These are phyloP conservation scores for Clarias pachynema DNA, from an alignment of 2,797 vertebrate genomes.

Conservation along the genomic window DNA sequence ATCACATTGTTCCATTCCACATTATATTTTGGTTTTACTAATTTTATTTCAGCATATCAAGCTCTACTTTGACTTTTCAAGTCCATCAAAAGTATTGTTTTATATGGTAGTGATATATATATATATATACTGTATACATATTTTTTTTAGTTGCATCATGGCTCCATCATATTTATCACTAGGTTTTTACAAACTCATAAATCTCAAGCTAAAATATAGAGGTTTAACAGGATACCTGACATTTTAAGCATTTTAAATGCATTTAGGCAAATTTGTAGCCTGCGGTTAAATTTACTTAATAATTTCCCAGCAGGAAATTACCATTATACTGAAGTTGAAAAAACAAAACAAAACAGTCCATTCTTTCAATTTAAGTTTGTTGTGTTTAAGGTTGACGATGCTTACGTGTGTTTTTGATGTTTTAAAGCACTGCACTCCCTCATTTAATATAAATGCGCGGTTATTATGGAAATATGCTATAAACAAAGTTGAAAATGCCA, in stretches of 20 bases:
- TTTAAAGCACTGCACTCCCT: slow-evolving; percentile 6
- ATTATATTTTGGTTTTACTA: background rate
- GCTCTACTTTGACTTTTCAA: slow-evolving; percentile 9
- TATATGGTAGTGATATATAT: slow-evolving; percentile 45
- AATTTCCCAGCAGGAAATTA: slow-evolving; percentile 14
- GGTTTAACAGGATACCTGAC: slow-evolving; percentile 22
- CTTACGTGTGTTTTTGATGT: slow-evolving; percentile 34
- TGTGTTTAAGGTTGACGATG: slow-evolving; percentile 20
- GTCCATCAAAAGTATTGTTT: slow-evolving; percentile 31
- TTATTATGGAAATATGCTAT: slow-evolving; percentile 48
- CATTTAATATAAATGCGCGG: slow-evolving; percentile 35
- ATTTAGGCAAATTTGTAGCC: background rate
- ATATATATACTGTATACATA: too few species aligned
- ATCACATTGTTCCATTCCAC: background rate
- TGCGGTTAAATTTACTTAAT: slow-evolving; percentile 3
- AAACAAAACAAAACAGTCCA: background rate
- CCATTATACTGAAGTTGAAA: slow-evolving; percentile 15
- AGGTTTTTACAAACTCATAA: background rate
- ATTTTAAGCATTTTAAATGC: slow-evolving; percentile 22
- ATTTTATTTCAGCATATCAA: slow-evolving; percentile 22
- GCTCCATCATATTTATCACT: background rate
- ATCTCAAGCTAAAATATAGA: background rate
- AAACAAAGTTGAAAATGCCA: slow-evolving; percentile 11
- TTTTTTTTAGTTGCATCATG: slow-evolving; percentile 14
- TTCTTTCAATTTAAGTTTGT: too few species aligned